These are phyloP conservation scores for Galleria mellonella DNA, from an alignment of 1,140 invertebrate genomes.

Conservation along the genomic window DNA sequence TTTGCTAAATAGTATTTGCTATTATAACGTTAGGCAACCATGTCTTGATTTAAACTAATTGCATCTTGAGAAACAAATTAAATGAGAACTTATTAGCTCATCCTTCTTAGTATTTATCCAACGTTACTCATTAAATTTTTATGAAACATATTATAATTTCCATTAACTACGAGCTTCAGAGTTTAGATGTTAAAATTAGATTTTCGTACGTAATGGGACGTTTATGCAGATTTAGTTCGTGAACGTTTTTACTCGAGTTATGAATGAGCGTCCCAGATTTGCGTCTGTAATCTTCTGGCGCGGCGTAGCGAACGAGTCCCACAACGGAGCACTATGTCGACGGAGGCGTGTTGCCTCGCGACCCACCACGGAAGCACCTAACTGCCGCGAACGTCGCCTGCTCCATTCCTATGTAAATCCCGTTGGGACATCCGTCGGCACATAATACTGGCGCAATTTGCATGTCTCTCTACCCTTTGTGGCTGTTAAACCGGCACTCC, in stretches of 20 bases:
- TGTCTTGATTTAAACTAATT: background rate
- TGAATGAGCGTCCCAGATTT: conserved; percentile 50
- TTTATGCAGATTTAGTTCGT: conserved; percentile 53
- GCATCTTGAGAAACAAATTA: background rate
- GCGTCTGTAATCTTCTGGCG: conserved; percentile 39
- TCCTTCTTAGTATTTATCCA: no score
- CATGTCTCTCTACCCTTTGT: conserved; percentile 58
- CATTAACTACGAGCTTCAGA: background rate
- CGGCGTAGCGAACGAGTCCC: conserved; percentile 12
- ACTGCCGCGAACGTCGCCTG: conserved; percentile 37
- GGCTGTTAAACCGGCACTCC: conserved; percentile 35
- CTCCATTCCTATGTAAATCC: conserved; percentile 69
- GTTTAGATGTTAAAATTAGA: conserved; percentile 24
- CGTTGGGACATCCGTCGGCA: conserved; percentile 36
- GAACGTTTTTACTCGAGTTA: conserved; percentile 38
- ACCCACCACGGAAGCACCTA: conserved; percentile 35
- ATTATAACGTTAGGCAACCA: background rate
- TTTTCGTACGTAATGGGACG: conserved; percentile 31
- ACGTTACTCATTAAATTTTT: no score
- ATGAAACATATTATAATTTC: background rate
- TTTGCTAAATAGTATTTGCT: conserved; percentile 10
- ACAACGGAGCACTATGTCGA: background rate
- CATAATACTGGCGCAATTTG: conserved; percentile 59
- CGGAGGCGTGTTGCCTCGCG: conserved; percentile 11
- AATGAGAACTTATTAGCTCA: no score